Evolutionary conservation across 2,888 invertebrate genomes (phyloP).

Genomic region (Dascillus cervinus): DNA sequence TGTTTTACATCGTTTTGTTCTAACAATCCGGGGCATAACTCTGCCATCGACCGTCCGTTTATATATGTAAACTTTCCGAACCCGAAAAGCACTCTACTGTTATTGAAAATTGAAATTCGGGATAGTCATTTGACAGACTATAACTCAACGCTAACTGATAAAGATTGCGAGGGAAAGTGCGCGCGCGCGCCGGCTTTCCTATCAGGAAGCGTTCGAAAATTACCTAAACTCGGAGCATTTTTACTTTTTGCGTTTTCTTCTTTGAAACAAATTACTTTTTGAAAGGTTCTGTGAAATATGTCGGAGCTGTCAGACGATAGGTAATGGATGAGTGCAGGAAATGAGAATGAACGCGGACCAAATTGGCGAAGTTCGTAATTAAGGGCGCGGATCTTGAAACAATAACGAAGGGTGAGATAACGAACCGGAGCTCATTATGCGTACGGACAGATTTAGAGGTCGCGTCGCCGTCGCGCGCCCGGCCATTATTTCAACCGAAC

Average conservation of each 20-base stretch:
- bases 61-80: constrained; percentile 29
- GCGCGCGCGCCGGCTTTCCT: too few relatives aligned
- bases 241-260: constrained; percentile 19
- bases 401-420: constrained; percentile 20
- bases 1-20: constrained; percentile 48
- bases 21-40: constrained; percentile 44
- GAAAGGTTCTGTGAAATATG: constrained; percentile 19
- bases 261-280: constrained; percentile 23
- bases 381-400: constrained; percentile 17
- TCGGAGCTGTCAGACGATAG: constrained; percentile 21
- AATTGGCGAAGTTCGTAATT: constrained; percentile 23
- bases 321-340: constrained; percentile 23
- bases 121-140: constrained; percentile 37
- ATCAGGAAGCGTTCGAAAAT: too few relatives aligned
- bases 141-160: constrained; percentile 38
- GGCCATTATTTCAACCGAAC: constrained; percentile 23
- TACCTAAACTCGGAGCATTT: too few relatives aligned
- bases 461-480: constrained; percentile 23
- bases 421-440: constrained; percentile 29
- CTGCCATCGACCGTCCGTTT: constrained; percentile 22
- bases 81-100: constrained; percentile 31
- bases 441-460: constrained; percentile 35
- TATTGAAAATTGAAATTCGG: constrained; percentile 44
- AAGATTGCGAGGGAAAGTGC: constrained; percentile 26
- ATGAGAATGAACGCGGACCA: constrained; percentile 21